Percentiles rank a stretch among this genome's conserved stretches.
Evolutionary conservation across 2,113 vertebrate genomes (phyloP).

Genomic region (Cyprinodon tularosa): DNA sequence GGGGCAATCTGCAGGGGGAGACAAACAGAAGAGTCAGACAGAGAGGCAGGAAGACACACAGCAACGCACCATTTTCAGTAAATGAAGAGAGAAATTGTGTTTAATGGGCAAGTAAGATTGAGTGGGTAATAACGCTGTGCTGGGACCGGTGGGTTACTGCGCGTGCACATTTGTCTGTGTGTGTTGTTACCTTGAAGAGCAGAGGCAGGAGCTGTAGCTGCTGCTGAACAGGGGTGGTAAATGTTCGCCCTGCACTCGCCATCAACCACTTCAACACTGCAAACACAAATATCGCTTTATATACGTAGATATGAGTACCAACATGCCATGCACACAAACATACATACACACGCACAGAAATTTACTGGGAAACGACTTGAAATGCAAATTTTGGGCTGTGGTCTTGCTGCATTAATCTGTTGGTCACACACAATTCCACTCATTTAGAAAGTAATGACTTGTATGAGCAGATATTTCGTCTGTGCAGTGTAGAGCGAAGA

Average conservation of each 20-base stretch:
- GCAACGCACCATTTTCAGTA: conserved; percentile 72
- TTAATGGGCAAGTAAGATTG: conserved; percentile 77
- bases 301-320: neutral
- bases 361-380: conserved; percentile 43
- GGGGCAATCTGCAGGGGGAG: conserved; percentile 89
- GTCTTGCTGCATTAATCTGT: conserved; percentile 45
- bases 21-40: conserved; percentile 23
- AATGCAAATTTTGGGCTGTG: conserved; percentile 42
- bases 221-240: conserved; percentile 91
- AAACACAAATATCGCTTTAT: conserved; percentile 30
- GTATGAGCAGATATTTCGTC: conserved; percentile 61
- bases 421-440: conserved; percentile 59
- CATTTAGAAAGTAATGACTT: conserved; percentile 61
- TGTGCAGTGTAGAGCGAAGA: conserved; percentile 41
- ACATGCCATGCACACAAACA: neutral
- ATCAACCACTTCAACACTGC: conserved; percentile 97
- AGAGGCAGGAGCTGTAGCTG: conserved; percentile 94
- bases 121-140: conserved; percentile 75
- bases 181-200: conserved; percentile 90
- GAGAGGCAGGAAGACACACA: conserved; percentile 59
- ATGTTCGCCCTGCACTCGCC: conserved; percentile 94
- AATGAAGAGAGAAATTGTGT: conserved; percentile 80
- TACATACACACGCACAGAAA: conserved; percentile 12
- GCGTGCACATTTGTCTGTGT: conserved; percentile 36
- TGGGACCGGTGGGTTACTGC: conserved; percentile 46